A percentile compares a stretch with the other conserved stretches of the same genome.
Conservation (phyloP, 2,888 invertebrate species). For the Macrosiphum euphorbiae region DNA sequence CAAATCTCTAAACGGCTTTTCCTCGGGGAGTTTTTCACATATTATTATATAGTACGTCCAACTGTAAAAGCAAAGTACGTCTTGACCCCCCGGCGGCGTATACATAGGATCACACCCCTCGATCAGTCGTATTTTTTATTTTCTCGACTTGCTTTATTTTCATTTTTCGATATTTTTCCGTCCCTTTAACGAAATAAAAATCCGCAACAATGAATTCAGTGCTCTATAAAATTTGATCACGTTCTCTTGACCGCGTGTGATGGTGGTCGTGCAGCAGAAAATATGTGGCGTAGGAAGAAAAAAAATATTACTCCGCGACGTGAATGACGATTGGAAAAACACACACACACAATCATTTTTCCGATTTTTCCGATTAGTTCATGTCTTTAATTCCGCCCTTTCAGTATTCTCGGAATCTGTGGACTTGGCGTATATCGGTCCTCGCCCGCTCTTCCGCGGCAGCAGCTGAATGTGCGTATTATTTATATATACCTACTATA, state of each 20-base stretch:
- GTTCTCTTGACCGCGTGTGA: conserved; percentile 11
- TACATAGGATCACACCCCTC: background rate
- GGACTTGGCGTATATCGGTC: background rate
- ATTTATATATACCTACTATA: background rate
- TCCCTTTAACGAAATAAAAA: conserved; percentile 51
- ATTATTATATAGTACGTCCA: conserved; percentile 2
- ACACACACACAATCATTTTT: conserved; percentile 20
- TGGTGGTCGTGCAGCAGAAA: background rate
- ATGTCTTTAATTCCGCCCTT: conserved; percentile 29
- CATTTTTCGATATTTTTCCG: conserved; percentile 19
- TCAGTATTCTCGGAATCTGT: background rate
- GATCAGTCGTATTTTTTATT: background rate
- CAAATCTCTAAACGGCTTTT: conserved; percentile 57
- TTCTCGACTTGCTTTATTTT: background rate
- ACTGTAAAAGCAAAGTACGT: conserved; percentile 24
- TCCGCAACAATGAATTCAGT: conserved; percentile 52
- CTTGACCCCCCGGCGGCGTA: background rate
- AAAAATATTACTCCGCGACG: conserved; percentile 3
- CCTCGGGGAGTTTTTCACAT: conserved; percentile 33
- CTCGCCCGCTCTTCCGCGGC: background rate
- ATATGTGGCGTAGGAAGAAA: background rate
- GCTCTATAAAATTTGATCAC: conserved; percentile 59
- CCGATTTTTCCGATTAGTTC: conserved; percentile 7
- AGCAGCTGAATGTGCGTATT: background rate
- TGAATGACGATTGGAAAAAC: conserved; percentile 22